Conservation (phyloP, 2,888 invertebrate species). For the Aleiodes alternator region DNA sequence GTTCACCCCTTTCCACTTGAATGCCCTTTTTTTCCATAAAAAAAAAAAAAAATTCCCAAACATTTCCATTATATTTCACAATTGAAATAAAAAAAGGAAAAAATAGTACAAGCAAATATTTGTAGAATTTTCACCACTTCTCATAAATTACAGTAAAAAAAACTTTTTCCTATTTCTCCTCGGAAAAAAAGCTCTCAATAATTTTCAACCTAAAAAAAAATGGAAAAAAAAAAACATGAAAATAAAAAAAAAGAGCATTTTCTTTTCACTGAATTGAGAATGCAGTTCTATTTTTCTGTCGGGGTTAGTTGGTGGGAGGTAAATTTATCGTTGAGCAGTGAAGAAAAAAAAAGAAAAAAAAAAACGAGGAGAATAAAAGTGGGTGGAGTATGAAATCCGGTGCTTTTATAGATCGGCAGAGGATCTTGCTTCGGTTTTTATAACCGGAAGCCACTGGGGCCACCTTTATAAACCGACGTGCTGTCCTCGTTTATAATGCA, state of each 20-base stretch:
- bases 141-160: background rate
- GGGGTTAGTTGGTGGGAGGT: background rate
- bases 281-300: slow-evolving; percentile 32
- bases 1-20: background rate
- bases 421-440: slow-evolving; percentile 38
- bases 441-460: slow-evolving; percentile 24
- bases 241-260: slow-evolving; percentile 13
- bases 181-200: background rate
- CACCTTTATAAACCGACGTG: slow-evolving; percentile 3
- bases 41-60: background rate
- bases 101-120: background rate
- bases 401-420: slow-evolving; percentile 36
- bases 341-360: background rate
- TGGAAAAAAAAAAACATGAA: background rate
- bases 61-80: too few relatives aligned
- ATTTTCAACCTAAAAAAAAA: slow-evolving; percentile 4
- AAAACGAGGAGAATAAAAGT: slow-evolving; percentile 5
- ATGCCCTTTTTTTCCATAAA: background rate
- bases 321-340: slow-evolving; percentile 38
- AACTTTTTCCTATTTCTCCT: background rate
- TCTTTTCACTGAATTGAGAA: slow-evolving; percentile 30
- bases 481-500: slow-evolving; percentile 31
- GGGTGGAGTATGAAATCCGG: slow-evolving; percentile 25
- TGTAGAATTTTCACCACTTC: background rate
- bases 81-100: background rate